Percentiles rank a stretch among this genome's conserved stretches.
These are phyloP conservation scores for Belgica antarctica DNA, from an alignment of 2,888 invertebrate species.

Conservation along the genomic window DNA sequence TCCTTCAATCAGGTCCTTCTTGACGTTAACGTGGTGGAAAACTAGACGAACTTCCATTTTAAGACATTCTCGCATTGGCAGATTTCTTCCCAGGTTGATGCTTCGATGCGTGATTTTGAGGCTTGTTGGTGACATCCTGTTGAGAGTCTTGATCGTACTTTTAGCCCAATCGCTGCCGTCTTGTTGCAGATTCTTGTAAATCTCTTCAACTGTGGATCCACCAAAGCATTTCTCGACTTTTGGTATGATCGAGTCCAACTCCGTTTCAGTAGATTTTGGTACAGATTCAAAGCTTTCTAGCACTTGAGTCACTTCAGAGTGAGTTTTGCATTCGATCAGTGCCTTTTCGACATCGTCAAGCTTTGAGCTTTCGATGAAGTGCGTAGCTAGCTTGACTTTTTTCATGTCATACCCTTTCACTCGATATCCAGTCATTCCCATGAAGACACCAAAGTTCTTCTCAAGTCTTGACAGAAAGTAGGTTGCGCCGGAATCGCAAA, in stretches of 20 bases:
- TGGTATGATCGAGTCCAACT: slow-evolving; percentile 64
- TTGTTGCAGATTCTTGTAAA: slow-evolving; percentile 67
- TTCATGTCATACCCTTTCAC: slow-evolving; percentile 64
- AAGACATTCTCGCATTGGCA: slow-evolving; percentile 78
- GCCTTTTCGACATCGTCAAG: slow-evolving; percentile 50
- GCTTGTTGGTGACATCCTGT: slow-evolving; percentile 87
- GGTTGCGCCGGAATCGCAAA: slow-evolving; percentile 68
- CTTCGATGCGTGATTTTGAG: slow-evolving; percentile 82
- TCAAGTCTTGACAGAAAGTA: slow-evolving; percentile 61
- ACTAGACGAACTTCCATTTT: slow-evolving; percentile 73
- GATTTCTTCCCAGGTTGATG: slow-evolving; percentile 70
- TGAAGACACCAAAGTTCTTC: slow-evolving; percentile 60
- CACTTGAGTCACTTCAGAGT: slow-evolving; percentile 49
- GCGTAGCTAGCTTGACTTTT: slow-evolving; percentile 93
- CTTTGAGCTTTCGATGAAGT: slow-evolving; percentile 59
- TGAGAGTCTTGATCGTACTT: slow-evolving; percentile 65
- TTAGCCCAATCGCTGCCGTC: slow-evolving; percentile 81
- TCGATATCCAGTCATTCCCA: slow-evolving; percentile 60
- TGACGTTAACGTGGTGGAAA: slow-evolving; percentile 51
- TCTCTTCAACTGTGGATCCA: slow-evolving; percentile 73
- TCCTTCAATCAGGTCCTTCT: slow-evolving; percentile 82
- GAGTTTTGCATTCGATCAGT: slow-evolving; percentile 51
- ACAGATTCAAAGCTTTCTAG: background rate
- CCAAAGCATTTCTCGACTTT: slow-evolving; percentile 78
- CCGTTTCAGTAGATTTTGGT: slow-evolving; percentile 45